Percentiles rank a stretch among this genome's conserved stretches.
These are phyloP conservation scores for Echinops telfairi DNA, from an alignment of 2,113 vertebrate species.

Conservation along the genomic window DNA sequence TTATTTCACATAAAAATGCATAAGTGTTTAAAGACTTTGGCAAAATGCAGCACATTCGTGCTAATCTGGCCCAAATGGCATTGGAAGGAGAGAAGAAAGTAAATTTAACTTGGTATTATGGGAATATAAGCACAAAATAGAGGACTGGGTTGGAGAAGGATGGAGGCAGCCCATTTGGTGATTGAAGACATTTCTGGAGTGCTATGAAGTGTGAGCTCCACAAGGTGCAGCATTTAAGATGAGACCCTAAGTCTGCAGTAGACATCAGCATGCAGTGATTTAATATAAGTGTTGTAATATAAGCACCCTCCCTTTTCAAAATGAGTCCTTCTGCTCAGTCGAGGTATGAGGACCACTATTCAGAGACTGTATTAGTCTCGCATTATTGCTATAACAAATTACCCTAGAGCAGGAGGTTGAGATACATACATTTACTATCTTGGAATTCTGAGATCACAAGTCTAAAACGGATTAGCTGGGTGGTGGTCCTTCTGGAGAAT, in stretches of 20 bases:
- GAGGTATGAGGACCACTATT: background rate
- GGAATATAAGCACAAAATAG: slow-evolving; percentile 16
- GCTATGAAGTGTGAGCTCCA: background rate
- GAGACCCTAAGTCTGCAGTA: background rate
- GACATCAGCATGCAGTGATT: background rate
- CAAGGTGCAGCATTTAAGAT: background rate
- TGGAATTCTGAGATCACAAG: background rate
- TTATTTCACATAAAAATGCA: slow-evolving; percentile 66
- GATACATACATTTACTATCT: background rate
- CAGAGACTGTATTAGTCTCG: background rate
- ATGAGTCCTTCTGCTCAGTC: background rate
- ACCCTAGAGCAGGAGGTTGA: background rate
- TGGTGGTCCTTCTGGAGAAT: background rate
- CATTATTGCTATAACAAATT: background rate
- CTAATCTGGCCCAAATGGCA: background rate
- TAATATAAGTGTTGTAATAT: background rate
- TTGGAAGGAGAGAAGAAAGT: background rate
- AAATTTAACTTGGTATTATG: slow-evolving; percentile 1
- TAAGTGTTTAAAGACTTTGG: slow-evolving; percentile 51
- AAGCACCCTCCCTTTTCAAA: background rate
- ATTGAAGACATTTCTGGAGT: background rate
- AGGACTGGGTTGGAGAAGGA: background rate
- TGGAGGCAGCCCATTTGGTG: background rate
- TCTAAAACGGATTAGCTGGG: background rate
- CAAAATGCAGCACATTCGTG: slow-evolving; percentile 19